Evolutionary conservation across 1,140 invertebrate genomes (phyloP), one percentile per base, ranked within the genome.

Genomic region (Trinorchestia longiramus): DNA sequence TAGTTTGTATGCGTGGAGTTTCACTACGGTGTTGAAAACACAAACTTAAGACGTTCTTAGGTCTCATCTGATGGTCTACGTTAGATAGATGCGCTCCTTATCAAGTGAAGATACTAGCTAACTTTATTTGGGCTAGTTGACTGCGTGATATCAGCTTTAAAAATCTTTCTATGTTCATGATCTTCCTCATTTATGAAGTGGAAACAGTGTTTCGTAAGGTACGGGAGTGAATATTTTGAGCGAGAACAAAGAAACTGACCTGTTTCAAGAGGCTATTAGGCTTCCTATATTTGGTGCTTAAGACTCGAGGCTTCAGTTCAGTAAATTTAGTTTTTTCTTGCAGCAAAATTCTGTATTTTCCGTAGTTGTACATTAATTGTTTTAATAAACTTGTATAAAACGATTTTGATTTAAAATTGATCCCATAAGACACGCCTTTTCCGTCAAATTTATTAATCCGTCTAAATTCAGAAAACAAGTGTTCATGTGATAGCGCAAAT

Each of bases 1-100:
- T 45, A 94, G 44, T 94, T 94, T 6, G 92, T 94, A 94, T 94
- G 92, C 92, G 17, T 11, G 43, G 43, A n/a, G 92, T 90, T 36
- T 90, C 88, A 41, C 43, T 17, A 41, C 88, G 88, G 43, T 77
- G 62, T 15, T 36, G 62, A 36, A 28, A 11, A 28, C 28, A 11
- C 28, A 77, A 77, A 28, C 28, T 11, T 77, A 77, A 77, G 28
- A 77, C 28, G 28, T 77, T 77, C 62, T 77, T 28, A 1, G 62
- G 62, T 77, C 62, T n/a, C 28, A 77, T 77, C 1, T 77, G 62
- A n/a, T 28, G 62, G 15, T 28, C 28, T 77, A 77, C 62, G 62
- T 77, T 36, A 36, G 28, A 77, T 77, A 19, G 28, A 77, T 77
- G 62, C 3, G 8, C 62, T 1, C 36, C 36, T 77, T 77, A 77